phyloP scores from a whole-genome alignment of 1,140 invertebrate genomes.

The Bursaphelenchus mucronatus region DNA sequence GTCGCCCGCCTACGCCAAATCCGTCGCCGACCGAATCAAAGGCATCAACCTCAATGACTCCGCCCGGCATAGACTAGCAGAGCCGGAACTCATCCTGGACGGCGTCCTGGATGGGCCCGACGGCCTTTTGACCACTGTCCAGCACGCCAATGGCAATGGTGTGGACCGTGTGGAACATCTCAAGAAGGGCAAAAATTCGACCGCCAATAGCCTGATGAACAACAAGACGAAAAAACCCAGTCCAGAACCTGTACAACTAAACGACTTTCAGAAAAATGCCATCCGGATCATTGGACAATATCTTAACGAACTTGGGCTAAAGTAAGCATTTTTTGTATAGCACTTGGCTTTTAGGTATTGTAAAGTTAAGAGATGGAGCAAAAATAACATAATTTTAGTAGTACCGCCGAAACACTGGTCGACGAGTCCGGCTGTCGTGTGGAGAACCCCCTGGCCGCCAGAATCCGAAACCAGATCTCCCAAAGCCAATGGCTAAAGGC shows the following conservation, averaged over 20 bases:
- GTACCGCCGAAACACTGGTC: slow-evolving; percentile 45
- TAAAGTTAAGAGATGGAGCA: background rate
- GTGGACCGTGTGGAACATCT: background rate
- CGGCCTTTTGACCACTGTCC: background rate
- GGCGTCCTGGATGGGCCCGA: background rate
- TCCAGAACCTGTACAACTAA: slow-evolving; percentile 21
- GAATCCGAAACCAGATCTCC: slow-evolving; percentile 25
- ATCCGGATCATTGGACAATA: slow-evolving; percentile 49
- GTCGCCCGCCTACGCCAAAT: background rate
- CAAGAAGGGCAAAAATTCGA: slow-evolving; percentile 4
- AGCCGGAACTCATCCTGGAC: background rate
- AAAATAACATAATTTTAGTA: slow-evolving; percentile 25
- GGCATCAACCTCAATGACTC: slow-evolving; percentile 7
- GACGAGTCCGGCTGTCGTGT: slow-evolving; percentile 49
- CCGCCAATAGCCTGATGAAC: slow-evolving; percentile 5
- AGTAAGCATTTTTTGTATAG: slow-evolving; percentile 26
- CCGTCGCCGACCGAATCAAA: slow-evolving; percentile 29
- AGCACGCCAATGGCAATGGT: slow-evolving; percentile 2
- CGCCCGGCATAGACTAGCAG: background rate
- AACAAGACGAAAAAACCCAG: background rate
- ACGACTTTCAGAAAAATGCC: slow-evolving; percentile 42
- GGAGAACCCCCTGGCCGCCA: slow-evolving; percentile 34
- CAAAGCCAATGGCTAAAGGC: slow-evolving; percentile 27
- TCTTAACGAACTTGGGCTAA: slow-evolving; percentile 35
- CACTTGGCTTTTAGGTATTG: slow-evolving; percentile 2